phyloP scores from a whole-genome alignment of 2,888 invertebrate species.

The Geophilus truncorum region DNA sequence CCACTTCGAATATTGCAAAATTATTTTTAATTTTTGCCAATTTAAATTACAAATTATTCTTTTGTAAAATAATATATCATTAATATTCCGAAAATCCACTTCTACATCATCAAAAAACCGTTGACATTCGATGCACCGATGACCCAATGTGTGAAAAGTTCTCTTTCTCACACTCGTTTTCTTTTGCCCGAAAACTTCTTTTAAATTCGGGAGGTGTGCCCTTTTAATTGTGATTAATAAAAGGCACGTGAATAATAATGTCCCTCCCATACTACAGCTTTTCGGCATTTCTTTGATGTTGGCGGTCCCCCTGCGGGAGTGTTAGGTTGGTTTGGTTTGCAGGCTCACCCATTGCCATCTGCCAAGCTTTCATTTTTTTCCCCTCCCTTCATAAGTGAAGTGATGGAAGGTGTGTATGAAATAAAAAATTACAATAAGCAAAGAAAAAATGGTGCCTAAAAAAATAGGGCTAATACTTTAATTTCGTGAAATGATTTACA shows the following conservation, averaged over 20 bases:
- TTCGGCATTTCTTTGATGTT: neutral
- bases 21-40: no score
- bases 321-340: neutral
- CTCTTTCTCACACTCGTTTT: neutral
- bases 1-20: no score
- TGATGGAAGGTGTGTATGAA: neutral
- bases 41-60: no score
- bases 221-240: neutral
- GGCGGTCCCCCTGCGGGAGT: neutral
- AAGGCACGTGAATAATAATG: neutral
- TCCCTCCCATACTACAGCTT: neutral
- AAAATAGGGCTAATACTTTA: neutral
- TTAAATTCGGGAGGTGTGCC: neutral
- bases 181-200: neutral
- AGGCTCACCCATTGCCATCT: neutral
- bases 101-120: no score
- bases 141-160: neutral
- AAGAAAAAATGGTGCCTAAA: neutral
- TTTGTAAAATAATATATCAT: no score
- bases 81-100: no score
- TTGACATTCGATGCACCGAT: neutral
- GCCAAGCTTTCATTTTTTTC: neutral
- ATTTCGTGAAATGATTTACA: no score
- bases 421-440: neutral
- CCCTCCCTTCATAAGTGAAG: neutral